phyloP scores from a whole-genome alignment of 2,888 invertebrate species.

The Notodonta ziczac region DNA sequence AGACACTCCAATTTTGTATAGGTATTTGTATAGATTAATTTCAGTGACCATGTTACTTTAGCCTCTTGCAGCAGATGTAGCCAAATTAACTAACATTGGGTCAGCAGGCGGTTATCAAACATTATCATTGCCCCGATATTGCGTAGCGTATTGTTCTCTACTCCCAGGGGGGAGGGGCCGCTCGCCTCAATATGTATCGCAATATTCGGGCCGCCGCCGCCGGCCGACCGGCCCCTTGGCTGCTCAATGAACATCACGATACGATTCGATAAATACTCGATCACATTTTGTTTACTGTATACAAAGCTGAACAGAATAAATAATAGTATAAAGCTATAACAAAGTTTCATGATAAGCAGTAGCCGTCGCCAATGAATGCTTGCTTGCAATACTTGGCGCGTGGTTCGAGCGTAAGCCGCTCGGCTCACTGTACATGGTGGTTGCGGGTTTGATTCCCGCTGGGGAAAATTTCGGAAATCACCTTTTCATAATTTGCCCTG shows the following conservation, averaged over 20 bases:
- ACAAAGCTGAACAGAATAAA: background rate
- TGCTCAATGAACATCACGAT: background rate
- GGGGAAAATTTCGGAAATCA: no score
- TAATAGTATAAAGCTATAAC: background rate
- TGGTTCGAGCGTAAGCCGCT: no score
- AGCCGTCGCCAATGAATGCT: no score
- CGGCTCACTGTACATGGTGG: no score
- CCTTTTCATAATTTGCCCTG: no score
- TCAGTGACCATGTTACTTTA: no score
- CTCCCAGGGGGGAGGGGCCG: background rate
- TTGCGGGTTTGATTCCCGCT: no score
- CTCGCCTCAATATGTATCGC: background rate
- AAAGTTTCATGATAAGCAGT: no score
- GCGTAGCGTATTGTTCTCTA: background rate
- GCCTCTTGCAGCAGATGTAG: background rate
- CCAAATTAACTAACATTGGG: background rate
- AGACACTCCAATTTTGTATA: no score
- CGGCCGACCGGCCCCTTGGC: background rate
- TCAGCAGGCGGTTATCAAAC: background rate
- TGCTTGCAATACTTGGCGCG: no score
- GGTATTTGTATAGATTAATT: no score
- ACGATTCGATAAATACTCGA: background rate
- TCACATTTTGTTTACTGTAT: background rate
- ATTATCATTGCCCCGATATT: background rate
- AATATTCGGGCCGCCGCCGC: conserved; percentile 3